phyloP scores from a whole-genome alignment of 1,140 invertebrate species.

The Ylistrum balloti region DNA sequence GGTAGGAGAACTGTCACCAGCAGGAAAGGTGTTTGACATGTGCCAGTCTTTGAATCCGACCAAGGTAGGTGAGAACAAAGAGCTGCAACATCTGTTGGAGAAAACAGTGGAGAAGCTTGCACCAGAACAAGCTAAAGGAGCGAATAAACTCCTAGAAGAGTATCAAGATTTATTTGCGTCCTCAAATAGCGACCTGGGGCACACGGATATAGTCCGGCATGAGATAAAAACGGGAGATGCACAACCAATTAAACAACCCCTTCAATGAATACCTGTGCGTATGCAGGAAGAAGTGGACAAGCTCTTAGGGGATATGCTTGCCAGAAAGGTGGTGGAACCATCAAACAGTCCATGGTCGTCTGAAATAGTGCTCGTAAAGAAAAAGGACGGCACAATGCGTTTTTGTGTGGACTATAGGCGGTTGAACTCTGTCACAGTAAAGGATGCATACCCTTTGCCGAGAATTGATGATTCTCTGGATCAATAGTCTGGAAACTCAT shows the following conservation, averaged over 20 bases:
- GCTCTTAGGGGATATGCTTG: conserved; percentile 66
- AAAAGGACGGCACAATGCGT: conserved; percentile 62
- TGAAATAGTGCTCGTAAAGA: conserved; percentile 83
- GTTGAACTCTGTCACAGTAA: too few species aligned
- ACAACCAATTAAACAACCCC: background rate
- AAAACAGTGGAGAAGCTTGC: background rate
- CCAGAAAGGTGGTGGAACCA: conserved; percentile 75
- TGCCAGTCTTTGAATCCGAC: too few species aligned
- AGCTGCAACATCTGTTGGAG: too few species aligned
- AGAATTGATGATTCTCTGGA: too few species aligned
- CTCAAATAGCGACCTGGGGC: background rate
- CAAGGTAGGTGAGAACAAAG: too few species aligned
- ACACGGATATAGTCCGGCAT: conserved; percentile 44
- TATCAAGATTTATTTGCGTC: conserved; percentile 50
- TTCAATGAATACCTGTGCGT: background rate
- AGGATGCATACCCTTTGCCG: too few species aligned
- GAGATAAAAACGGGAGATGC: conserved; percentile 26
- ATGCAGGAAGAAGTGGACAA: conserved; percentile 34
- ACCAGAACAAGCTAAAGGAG: background rate
- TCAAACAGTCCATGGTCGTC: conserved; percentile 83
- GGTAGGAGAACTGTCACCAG: too few species aligned
- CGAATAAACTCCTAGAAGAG: background rate
- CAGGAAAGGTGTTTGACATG: too few species aligned
- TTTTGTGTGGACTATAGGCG: too few species aligned
- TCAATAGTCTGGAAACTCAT: too few species aligned